Base-by-base conservation (phyloP, 2,888 invertebrate species). In the Bellardia pandia region DNA sequence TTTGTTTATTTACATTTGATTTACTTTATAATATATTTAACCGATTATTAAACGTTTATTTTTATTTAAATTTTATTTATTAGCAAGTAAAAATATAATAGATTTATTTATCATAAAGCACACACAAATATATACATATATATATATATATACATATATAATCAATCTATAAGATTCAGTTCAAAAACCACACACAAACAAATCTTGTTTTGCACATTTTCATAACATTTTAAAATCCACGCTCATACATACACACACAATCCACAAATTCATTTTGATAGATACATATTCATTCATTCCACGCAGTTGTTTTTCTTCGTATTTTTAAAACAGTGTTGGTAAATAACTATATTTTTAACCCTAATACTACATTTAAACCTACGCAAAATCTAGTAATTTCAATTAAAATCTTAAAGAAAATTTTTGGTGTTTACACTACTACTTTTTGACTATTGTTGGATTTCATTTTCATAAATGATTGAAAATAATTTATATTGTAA, bases 141-240 rank as follows among this genome's bases (percentile, higher is more conserved):
- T 23, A 23, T 1, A 23, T 23, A 23, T 1, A 23, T 23, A 23
- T 23, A 23, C 1, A 23, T 37, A 5, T 40, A 53, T 23, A 48
- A 42, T 64, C 42, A 84, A 74, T 51, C 37, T 72, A 58, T 16
- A 33, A 77, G 64, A 85, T 84, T 66, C 13, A 13, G 6, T 23
- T 64, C 23, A 42, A 48, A 37, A 69, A 56, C 68, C 77, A 40
- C 42, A 75, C n/a, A 60, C 51, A 62, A 64, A 45, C 8, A 16
- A 72, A 58, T 64, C 53, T 60, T 13, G 40, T 45, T 76, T 40
- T 48, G 69, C 71, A 84, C 51, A 76, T 62, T 76, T 51, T 0
- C 23, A 68, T 60, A 42, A n/a, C 48, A 78, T 53, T 48, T 48
- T 60, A 51, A 40, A 62, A 30, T 37, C 45, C 69, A 58, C 60